phyloP scores from a whole-genome alignment of 2,797 vertebrate species.

The Hoplostethus atlanticus region DNA sequence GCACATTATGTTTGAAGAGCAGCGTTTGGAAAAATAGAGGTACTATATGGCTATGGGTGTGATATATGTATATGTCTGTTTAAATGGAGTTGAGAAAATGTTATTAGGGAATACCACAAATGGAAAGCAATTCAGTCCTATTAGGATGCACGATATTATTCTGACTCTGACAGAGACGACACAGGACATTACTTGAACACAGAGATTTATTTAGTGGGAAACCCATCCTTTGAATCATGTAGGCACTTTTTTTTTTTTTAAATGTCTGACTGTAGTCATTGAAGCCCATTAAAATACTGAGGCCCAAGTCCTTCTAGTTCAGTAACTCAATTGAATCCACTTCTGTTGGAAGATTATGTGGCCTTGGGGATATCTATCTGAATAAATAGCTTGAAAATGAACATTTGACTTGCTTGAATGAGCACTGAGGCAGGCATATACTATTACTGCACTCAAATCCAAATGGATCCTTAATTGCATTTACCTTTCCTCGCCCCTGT shows the following conservation, averaged over 20 bases:
- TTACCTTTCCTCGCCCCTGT: constrained; percentile 34
- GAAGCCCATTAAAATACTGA: constrained; percentile 1
- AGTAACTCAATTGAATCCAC: constrained; percentile 39
- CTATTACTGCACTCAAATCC: constrained; percentile 20
- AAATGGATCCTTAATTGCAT: constrained; percentile 19
- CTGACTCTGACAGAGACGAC: constrained; percentile 27
- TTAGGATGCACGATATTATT: constrained; percentile 14
- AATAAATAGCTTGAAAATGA: constrained; percentile 42
- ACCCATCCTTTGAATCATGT: constrained; percentile 18
- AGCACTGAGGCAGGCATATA: neutral
- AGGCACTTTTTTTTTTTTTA: constrained; percentile 1
- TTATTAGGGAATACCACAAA: constrained; percentile 30
- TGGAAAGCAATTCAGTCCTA: constrained; percentile 18
- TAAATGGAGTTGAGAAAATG: constrained; percentile 17
- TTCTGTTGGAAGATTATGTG: constrained; percentile 34
- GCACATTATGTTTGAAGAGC: constrained; percentile 24
- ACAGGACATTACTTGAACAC: constrained; percentile 25
- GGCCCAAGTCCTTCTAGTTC: constrained; percentile 23
- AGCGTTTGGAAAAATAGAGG: constrained; percentile 25
- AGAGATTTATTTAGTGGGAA: constrained; percentile 34
- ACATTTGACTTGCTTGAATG: constrained; percentile 20
- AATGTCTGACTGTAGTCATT: constrained; percentile 36
- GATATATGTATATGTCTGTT: constrained; percentile 19
- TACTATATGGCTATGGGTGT: constrained; percentile 30
- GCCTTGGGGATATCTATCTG: constrained; percentile 27